Evolutionary conservation across 1,140 invertebrate species (phyloP).

Genomic region (Mercenaria mercenaria): DNA sequence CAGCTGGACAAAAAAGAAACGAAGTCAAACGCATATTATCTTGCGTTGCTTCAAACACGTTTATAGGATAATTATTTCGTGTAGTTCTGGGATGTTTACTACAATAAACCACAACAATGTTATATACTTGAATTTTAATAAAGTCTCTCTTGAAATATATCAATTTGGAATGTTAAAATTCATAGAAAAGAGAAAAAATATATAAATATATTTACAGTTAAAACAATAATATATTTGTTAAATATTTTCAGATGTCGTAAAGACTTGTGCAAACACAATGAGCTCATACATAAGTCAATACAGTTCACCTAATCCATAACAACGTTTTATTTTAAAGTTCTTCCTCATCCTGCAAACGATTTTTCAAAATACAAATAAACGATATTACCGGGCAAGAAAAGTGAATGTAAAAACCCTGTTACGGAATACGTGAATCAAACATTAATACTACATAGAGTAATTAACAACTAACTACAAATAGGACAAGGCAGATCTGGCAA

Average conservation of each 20-base stretch:
- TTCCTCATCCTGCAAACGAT: no score
- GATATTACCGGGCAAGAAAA: no score
- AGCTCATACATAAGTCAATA: background rate
- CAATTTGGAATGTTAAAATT: slow-evolving; percentile 25
- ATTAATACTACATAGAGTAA: no score
- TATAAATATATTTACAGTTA: slow-evolving; percentile 18
- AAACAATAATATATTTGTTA: background rate
- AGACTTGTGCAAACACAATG: background rate
- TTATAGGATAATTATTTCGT: background rate
- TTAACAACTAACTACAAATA: background rate
- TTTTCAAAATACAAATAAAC: no score
- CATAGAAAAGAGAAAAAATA: slow-evolving; percentile 1
- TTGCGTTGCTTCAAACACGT: background rate
- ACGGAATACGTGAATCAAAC: no score
- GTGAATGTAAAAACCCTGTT: no score
- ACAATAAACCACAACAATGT: background rate
- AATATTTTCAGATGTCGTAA: background rate
- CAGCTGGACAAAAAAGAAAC: no score
- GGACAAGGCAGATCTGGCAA: background rate
- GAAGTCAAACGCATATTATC: no score
- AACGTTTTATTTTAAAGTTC: background rate
- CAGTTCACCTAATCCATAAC: background rate
- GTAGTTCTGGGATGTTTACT: background rate
- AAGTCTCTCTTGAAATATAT: background rate
- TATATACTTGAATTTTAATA: slow-evolving; percentile 10